phyloP scores from a whole-genome alignment of 2,888 invertebrate species.

The Eurytoma californica region DNA sequence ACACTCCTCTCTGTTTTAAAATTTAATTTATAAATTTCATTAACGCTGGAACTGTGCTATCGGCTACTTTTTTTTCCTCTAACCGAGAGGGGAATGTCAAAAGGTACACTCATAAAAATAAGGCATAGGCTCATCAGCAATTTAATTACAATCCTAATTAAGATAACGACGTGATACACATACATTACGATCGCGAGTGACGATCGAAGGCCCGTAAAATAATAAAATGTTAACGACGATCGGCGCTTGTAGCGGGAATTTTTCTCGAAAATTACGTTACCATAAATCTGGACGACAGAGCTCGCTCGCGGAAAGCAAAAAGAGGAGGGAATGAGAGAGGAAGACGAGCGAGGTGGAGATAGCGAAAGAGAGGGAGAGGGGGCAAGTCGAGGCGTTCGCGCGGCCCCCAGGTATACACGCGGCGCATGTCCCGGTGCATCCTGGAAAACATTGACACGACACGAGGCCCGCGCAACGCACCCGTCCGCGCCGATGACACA shows the following conservation, averaged over 20 bases:
- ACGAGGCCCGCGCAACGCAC: constrained; percentile 58
- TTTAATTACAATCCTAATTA: constrained; percentile 55
- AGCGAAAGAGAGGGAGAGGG: constrained; percentile 5
- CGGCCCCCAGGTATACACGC: too few species aligned
- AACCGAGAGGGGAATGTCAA: constrained; percentile 18
- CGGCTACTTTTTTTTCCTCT: constrained; percentile 2
- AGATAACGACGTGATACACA: constrained; percentile 47
- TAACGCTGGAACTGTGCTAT: neutral
- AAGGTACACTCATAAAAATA: constrained; percentile 27
- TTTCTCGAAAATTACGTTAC: constrained; percentile 51
- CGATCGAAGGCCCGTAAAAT: constrained; percentile 53
- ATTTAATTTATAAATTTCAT: too few species aligned
- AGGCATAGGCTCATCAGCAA: constrained; percentile 33
- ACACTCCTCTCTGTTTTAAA: neutral
- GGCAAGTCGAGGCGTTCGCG: neutral
- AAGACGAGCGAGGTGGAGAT: neutral
- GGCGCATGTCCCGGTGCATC: constrained; percentile 57
- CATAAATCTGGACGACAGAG: constrained; percentile 51
- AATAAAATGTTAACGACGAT: constrained; percentile 56
- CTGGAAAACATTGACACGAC: constrained; percentile 71
- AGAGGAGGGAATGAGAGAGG: neutral
- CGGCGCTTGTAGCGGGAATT: constrained; percentile 47
- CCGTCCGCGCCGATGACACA: constrained; percentile 71
- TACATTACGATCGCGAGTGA: constrained; percentile 43
- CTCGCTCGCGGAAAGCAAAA: neutral